Percentiles rank a stretch among this genome's conserved stretches.
Evolutionary conservation across 1,140 invertebrate genomes (phyloP).

Genomic region (Trypoxylus dichotomus): DNA sequence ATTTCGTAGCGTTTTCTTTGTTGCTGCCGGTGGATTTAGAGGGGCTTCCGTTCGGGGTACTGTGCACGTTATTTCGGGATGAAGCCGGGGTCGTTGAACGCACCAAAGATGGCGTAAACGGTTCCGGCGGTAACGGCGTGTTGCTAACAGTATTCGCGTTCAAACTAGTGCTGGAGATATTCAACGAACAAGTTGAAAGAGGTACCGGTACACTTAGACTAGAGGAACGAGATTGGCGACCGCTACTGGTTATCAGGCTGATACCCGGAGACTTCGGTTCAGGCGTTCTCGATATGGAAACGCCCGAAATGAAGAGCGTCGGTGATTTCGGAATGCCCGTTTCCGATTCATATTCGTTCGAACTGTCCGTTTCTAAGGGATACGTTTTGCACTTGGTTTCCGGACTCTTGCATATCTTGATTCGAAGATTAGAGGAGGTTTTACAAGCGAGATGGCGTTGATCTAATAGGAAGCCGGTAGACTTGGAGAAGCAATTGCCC

Average conservation of each 20-base stretch:
- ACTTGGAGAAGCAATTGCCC: slow-evolving; percentile 46
- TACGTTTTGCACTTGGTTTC: slow-evolving; percentile 40
- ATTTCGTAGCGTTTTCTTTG: slow-evolving; percentile 49
- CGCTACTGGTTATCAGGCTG: slow-evolving; percentile 45
- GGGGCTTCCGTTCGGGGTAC: slow-evolving; percentile 43
- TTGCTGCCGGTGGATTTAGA: slow-evolving; percentile 34
- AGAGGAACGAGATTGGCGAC: slow-evolving; percentile 55
- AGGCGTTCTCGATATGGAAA: slow-evolving; percentile 62
- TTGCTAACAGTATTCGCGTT: slow-evolving; percentile 41
- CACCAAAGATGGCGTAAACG: slow-evolving; percentile 50
- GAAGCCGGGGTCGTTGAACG: slow-evolving; percentile 49
- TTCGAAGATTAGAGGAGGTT: slow-evolving; percentile 44
- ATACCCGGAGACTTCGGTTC: slow-evolving; percentile 57
- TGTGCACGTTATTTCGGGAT: slow-evolving; percentile 41
- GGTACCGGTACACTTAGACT: slow-evolving; percentile 56
- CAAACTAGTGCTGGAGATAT: slow-evolving; percentile 50
- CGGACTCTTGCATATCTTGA: slow-evolving; percentile 48
- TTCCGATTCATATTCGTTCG: slow-evolving; percentile 62
- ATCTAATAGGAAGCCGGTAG: slow-evolving; percentile 49
- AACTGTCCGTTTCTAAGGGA: slow-evolving; percentile 57
- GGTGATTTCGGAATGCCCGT: slow-evolving; percentile 63
- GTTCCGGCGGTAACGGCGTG: slow-evolving; percentile 46
- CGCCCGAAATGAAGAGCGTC: slow-evolving; percentile 62
- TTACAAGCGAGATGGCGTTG: slow-evolving; percentile 32
- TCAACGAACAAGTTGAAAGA: slow-evolving; percentile 51